phyloP scores from a whole-genome alignment of 1,140 invertebrate genomes.

The Anadara kagoshimensis region DNA sequence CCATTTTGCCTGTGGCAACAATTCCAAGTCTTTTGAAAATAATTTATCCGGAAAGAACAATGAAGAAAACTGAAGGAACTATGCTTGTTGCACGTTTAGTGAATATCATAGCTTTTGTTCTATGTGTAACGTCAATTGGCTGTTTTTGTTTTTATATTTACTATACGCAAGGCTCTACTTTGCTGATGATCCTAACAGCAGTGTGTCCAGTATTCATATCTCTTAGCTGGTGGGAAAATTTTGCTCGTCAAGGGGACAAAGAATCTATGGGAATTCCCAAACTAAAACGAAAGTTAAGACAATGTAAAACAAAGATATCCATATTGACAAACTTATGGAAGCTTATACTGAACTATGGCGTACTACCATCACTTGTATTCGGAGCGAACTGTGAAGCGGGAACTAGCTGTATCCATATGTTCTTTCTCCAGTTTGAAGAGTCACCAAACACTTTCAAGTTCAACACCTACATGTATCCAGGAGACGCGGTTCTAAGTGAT shows the following conservation, averaged over 20 bases:
- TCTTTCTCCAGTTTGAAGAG: conserved; percentile 11
- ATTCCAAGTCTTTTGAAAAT: conserved; percentile 56
- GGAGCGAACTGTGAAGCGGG: conserved; percentile 32
- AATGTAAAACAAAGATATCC: conserved; percentile 54
- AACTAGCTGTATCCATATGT: conserved; percentile 8
- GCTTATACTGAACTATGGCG: conserved; percentile 45
- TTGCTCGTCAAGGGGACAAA: conserved; percentile 77
- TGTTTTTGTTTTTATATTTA: conserved; percentile 39
- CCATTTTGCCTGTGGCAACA: conserved; percentile 49
- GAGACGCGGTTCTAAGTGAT: conserved; percentile 5
- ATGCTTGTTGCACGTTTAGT: conserved; percentile 10
- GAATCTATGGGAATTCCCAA: conserved; percentile 39
- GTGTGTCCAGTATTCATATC: conserved; percentile 60
- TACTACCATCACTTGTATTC: conserved; percentile 31
- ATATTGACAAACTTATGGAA: conserved; percentile 64
- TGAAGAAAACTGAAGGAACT: neutral
- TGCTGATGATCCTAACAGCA: conserved; percentile 20
- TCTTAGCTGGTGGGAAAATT: conserved; percentile 68
- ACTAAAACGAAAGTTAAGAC: conserved; percentile 52
- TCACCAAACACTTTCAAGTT: neutral
- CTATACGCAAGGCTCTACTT: neutral
- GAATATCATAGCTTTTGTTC: conserved; percentile 16
- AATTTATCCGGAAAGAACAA: conserved; percentile 35
- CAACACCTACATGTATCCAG: neutral
- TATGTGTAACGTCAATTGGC: conserved; percentile 15